Evolutionary conservation across 2,113 vertebrate species (phyloP).

Genomic region (Struthio camelus): DNA sequence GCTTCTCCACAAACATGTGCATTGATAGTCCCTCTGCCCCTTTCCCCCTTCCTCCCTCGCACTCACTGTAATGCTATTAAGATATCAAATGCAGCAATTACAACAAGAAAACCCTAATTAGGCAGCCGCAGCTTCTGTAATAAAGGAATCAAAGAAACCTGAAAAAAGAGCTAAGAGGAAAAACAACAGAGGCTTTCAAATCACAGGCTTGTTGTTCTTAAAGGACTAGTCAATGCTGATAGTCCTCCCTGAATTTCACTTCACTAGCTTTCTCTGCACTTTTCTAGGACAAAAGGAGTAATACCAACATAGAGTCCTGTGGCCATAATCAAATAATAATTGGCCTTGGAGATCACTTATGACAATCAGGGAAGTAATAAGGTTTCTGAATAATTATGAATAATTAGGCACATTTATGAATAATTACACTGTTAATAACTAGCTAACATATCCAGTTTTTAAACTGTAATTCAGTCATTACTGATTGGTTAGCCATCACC

Average conservation of each 20-base stretch:
- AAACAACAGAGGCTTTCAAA: conserved; percentile 48
- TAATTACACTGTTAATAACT: conserved; percentile 85
- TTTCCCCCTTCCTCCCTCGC: conserved; percentile 40
- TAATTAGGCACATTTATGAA: conserved; percentile 84
- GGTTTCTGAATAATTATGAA: conserved; percentile 85
- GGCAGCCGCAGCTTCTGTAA: conserved; percentile 62
- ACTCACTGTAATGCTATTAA: conserved; percentile 68
- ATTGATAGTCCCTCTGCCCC: conserved; percentile 51
- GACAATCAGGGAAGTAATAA: conserved; percentile 81
- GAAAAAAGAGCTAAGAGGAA: conserved; percentile 53
- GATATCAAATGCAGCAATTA: conserved; percentile 75
- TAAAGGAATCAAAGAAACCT: conserved; percentile 62
- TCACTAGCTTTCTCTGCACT: conserved; percentile 4
- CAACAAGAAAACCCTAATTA: conserved; percentile 77
- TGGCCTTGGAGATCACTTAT: conserved; percentile 79
- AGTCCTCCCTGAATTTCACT: conserved; percentile 21
- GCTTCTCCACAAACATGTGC: conserved; percentile 28
- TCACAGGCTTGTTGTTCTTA: conserved; percentile 58
- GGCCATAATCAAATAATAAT: conserved; percentile 78
- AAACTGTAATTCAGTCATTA: conserved; percentile 78
- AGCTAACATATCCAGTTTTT: conserved; percentile 77
- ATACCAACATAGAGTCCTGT: conserved; percentile 61
- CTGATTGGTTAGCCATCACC: conserved; percentile 64
- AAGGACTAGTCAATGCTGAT: conserved; percentile 12
- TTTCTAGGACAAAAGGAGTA: conserved; percentile 61